A percentile compares a stretch with the other conserved stretches of the same genome.
These are phyloP conservation scores for Tipula lateralis DNA, from an alignment of 2,888 invertebrate species.

Conservation along the genomic window DNA sequence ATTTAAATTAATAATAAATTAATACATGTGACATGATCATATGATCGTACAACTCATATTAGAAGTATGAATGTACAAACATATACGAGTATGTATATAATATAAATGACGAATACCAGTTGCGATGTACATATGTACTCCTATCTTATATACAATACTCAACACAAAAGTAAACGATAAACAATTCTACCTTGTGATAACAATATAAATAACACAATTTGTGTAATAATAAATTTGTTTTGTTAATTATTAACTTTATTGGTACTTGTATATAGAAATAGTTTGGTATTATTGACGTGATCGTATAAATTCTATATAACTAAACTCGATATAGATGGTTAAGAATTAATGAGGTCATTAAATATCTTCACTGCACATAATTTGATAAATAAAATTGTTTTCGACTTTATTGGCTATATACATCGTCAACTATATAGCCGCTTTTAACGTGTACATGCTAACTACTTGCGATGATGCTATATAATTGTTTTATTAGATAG, in stretches of 20 bases:
- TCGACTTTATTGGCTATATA: too few species aligned
- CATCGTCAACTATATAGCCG: background rate
- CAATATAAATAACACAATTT: background rate
- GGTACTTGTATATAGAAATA: too few species aligned
- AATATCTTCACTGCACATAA: too few species aligned
- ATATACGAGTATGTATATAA: background rate
- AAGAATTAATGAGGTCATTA: background rate
- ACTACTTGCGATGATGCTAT: background rate
- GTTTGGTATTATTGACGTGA: background rate
- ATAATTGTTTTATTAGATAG: background rate
- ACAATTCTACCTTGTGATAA: background rate
- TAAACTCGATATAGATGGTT: background rate
- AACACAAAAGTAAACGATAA: background rate
- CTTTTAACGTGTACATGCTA: background rate
- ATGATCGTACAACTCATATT: background rate
- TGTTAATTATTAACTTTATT: background rate
- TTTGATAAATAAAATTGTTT: too few species aligned
- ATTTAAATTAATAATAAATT: too few species aligned
- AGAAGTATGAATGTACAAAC: background rate
- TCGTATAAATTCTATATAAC: background rate
- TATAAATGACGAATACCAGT: background rate
- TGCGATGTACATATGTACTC: background rate
- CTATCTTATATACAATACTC: background rate
- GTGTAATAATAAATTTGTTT: background rate
- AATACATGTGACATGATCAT: background rate